Conservation (phyloP, 2,113 vertebrate genomes). For the Megalops atlanticus region DNA sequence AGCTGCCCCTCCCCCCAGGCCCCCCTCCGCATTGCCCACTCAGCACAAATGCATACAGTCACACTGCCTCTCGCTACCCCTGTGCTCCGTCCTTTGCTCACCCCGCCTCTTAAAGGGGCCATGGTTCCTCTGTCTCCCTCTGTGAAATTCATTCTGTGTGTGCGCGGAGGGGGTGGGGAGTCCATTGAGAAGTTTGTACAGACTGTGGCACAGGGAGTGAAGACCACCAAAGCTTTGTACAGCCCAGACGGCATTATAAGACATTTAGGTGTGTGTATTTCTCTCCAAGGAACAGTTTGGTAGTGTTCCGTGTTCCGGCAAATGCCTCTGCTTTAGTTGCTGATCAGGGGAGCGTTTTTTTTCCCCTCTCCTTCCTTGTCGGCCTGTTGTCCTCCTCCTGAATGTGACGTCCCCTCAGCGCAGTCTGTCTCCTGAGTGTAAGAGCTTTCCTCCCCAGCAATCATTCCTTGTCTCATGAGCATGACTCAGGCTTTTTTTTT, state of each 20-base stretch:
- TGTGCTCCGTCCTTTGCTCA: not conserved
- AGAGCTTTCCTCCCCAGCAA: not conserved
- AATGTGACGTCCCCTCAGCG: not conserved
- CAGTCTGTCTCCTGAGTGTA: not conserved
- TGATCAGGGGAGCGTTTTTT: too few species aligned
- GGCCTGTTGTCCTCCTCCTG: not conserved
- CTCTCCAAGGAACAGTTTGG: too few species aligned
- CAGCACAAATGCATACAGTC: constrained; percentile 24
- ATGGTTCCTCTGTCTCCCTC: not conserved
- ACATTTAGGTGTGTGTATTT: too few species aligned
- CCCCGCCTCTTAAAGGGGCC: constrained; percentile 16
- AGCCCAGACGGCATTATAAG: too few species aligned
- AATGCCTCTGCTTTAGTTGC: too few species aligned
- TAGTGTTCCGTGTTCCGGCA: too few species aligned
- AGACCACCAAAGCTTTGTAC: too few species aligned
- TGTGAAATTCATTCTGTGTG: not conserved
- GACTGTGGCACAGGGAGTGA: too few species aligned
- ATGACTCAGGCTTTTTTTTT: too few species aligned
- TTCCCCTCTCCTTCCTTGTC: too few species aligned
- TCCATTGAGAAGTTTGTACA: not conserved
- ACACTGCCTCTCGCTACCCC: not conserved
- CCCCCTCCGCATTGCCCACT: not conserved
- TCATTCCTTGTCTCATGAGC: not conserved
- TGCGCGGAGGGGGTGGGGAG: not conserved
- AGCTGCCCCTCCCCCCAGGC: not conserved